Evolutionary conservation across 2,888 invertebrate species (phyloP).

Genomic region (Ganaspis brasiliensis): DNA sequence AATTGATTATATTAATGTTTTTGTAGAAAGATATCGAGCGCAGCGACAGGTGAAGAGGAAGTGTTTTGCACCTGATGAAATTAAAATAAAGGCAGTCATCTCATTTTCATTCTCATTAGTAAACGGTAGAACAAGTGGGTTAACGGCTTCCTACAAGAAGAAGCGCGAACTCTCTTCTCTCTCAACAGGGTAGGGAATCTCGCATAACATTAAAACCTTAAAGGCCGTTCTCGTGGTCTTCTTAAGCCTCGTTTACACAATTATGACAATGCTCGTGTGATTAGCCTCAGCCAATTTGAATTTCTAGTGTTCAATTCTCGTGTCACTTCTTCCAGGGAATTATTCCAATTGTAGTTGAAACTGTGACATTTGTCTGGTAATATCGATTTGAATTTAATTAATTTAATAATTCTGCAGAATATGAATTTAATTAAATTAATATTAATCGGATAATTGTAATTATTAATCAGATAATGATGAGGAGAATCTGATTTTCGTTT

Average conservation of each 20-base stretch:
- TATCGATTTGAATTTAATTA: no score
- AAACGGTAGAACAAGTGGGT: constrained; percentile 78
- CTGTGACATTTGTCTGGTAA: no score
- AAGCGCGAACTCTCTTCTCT: constrained; percentile 48
- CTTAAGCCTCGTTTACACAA: constrained; percentile 41
- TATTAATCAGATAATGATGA: no score
- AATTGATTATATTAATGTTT: constrained; percentile 14
- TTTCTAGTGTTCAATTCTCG: not conserved
- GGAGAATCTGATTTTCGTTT: no score
- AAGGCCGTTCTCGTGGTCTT: constrained; percentile 42
- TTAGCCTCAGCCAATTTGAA: constrained; percentile 15
- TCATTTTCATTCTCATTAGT: constrained; percentile 80
- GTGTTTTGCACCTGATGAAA: constrained; percentile 74
- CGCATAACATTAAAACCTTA: constrained; percentile 76
- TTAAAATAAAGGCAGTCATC: constrained; percentile 78
- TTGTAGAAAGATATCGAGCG: not conserved
- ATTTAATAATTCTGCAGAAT: no score
- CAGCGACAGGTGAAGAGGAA: constrained; percentile 20
- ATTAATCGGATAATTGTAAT: no score
- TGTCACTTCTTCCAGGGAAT: no score
- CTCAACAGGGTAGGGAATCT: constrained; percentile 70
- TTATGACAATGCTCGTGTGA: constrained; percentile 33
- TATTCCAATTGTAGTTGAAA: no score
- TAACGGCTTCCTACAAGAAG: constrained; percentile 73
- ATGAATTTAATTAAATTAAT: no score